These are phyloP conservation scores for human DNA, from an alignment of 2,113 vertebrate genomes.

Conservation along the genomic window DNA sequence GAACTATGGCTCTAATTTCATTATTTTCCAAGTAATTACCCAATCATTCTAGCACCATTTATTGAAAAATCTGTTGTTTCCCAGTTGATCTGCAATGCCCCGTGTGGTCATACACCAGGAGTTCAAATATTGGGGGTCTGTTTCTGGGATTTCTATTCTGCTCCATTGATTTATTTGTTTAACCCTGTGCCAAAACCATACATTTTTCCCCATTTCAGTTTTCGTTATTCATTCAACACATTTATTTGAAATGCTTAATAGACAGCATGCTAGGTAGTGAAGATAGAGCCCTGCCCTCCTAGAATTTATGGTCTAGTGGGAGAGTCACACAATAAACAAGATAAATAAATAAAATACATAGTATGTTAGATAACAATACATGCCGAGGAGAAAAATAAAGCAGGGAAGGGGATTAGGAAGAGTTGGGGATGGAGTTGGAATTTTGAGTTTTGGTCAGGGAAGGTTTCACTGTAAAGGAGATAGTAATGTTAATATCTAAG, in stretches of 20 bases:
- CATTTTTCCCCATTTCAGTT: background rate
- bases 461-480: background rate
- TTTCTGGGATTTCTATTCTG: background rate
- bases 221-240: background rate
- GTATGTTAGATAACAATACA: background rate
- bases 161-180: background rate
- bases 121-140: background rate
- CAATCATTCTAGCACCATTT: background rate
- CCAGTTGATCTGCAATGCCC: background rate
- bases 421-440: background rate
- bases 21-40: constrained; percentile 1
- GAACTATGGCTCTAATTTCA: background rate
- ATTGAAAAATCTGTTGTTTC: background rate
- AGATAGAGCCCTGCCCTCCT: background rate
- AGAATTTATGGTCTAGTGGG: constrained; percentile 14
- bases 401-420: background rate
- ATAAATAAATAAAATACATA: background rate
- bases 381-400: background rate
- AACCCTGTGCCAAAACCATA: background rate
- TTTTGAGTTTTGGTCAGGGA: background rate
- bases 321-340: background rate
- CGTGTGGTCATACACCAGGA: background rate
- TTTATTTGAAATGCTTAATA: background rate
- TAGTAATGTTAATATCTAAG: background rate
- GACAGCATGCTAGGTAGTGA: background rate